Base-by-base conservation (phyloP, 2,113 vertebrate species). In the Catharus minimus region DNA sequence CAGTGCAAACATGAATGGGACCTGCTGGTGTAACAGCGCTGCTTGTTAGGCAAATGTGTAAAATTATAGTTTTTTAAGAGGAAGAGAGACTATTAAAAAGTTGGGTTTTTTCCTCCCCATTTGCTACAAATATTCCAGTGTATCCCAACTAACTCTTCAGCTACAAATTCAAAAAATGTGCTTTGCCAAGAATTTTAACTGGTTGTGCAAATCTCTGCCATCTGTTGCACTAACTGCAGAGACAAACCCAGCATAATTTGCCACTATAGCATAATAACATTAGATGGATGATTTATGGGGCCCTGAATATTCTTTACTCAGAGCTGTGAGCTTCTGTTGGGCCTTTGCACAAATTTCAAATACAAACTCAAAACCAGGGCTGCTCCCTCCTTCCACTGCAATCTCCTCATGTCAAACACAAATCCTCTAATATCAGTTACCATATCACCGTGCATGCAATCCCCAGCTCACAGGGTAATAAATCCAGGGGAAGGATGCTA, bases 191-290 rank as follows among this genome's bases (percentile, higher is more conserved):
- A 82, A 95, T 86, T 82, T 90, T 93, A 79, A 92, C 95, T 78
- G 75, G 86, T 92, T 96, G 90, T 90, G 73, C 95, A 97, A 94
- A 95, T 94, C 92, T 94, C 93, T 77, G 76, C 97, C 96, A 98
- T 96, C 96, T 97, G 96, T 87, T 97, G 93, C 89, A 71, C 74
- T 96, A 94, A 95, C 88, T 90, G 86, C 93, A 92, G 94, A 94
- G 92, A 89, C 80, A 76, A 89, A 77, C 67, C 43, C 81, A 92
- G 92, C 79, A 47, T 93, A 93, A 97, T 95, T 95, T 94, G 72
- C 92, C 73, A 46, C 43, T 88, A 94, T 43, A 95, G 88, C 86
- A 84, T 69, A 94, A 95, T 92, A 95, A 96, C 93, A 83, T 95
- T 86, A 96, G 86, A 61, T 52, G 20, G 41, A 71, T 95, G 94